Percentiles rank a stretch among this genome's conserved stretches.
These are phyloP conservation scores for Onychomys torridus DNA, from an alignment of 2,797 vertebrate species.

Conservation along the genomic window DNA sequence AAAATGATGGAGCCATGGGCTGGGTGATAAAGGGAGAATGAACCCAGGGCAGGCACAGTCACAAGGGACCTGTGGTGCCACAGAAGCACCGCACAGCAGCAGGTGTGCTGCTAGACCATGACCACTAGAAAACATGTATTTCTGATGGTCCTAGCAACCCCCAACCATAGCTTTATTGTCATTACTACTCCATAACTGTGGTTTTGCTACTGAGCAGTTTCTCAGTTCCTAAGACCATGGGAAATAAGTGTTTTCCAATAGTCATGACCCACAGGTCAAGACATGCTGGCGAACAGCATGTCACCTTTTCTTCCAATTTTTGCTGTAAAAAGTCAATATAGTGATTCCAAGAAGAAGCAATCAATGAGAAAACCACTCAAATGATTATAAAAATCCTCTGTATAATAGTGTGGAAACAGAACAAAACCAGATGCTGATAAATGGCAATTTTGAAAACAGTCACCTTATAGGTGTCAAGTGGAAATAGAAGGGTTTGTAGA, in stretches of 20 bases:
- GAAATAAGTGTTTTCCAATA: not conserved
- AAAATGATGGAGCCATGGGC: not conserved
- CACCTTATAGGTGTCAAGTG: not conserved
- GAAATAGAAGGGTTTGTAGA: not conserved
- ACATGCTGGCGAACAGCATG: not conserved
- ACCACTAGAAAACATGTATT: not conserved
- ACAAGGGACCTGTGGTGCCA: not conserved
- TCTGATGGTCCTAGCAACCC: not conserved
- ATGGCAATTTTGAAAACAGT: not conserved
- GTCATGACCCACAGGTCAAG: not conserved
- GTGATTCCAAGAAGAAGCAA: conserved; percentile 7
- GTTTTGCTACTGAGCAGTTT: not conserved
- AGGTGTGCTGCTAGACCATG: too few relatives aligned
- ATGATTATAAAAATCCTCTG: not conserved
- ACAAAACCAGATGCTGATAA: not conserved
- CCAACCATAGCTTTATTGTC: not conserved
- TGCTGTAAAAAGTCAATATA: not conserved
- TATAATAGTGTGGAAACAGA: not conserved
- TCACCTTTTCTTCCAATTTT: not conserved
- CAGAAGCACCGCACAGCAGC: not conserved
- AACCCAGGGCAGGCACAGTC: not conserved
- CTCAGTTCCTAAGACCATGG: not conserved
- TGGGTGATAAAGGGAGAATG: not conserved
- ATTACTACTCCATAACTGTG: not conserved
- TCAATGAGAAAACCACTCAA: not conserved